Base-by-base conservation (phyloP, 2,797 vertebrate species). In the Fistularia commersonii region DNA sequence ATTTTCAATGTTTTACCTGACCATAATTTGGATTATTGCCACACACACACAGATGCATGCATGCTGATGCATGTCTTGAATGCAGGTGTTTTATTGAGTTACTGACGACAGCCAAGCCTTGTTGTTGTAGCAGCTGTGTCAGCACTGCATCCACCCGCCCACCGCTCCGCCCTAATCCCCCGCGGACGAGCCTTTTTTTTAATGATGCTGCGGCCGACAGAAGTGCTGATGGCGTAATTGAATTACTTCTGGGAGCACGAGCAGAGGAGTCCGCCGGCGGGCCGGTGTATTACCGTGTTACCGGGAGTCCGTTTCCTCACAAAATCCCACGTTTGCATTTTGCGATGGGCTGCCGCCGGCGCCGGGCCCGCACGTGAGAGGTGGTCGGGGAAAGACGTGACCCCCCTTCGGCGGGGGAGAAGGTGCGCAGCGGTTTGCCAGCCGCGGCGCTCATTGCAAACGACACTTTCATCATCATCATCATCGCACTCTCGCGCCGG, bases 221-320 rank as follows among this genome's bases (percentile, higher is more conserved):
- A 55, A 74, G 57, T 72, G 69, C 65, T 78, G 75, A 79, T 75
- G 66, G 6, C 57, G 23, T 83, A 74, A 83, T 74, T 75, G 12
- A 77, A 82, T 72, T 72, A 71, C 63, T 59, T 65, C 51, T 32
- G 33, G 65, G 60, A 55, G 51, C 41, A 38, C 59, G 66, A 32
- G 69, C 40, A 77, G 66, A 79, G 58, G 72, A 77, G 51, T 59
- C 33, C 3, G 49, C 47, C 11, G 45, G 34, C 34, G 32, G 41
- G 1, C 0, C 6, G 0, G 2, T 2, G 31, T 65, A 68, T 79
- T 53, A 70, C 50, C 32, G 23, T n/a, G 12, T 56, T 68, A 44
- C 15, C 32, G 9, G 40, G 56, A 54, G 46, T 8, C 2, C 23
- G 35, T 31, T 39, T 39, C 57, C 41, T 11, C 41, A 51, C 8